Conservation (phyloP, 2,797 vertebrate species). For the Cottoperca gobio region DNA sequence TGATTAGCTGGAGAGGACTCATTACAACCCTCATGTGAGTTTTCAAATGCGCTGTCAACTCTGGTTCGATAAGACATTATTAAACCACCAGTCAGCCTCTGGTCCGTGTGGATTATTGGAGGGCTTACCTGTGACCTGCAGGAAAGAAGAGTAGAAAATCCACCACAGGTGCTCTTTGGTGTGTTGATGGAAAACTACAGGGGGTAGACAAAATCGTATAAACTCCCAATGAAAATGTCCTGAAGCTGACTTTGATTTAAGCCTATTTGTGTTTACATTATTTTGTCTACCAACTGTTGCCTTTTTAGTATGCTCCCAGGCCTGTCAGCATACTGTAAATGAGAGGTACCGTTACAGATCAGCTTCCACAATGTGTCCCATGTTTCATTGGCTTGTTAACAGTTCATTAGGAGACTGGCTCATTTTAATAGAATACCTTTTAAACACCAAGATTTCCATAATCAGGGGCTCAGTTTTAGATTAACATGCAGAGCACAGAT, state of each 20-base stretch:
- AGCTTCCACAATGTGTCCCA: not conserved
- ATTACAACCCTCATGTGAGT: conserved; percentile 9
- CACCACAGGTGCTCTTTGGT: conserved; percentile 1
- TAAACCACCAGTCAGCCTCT: conserved; percentile 18
- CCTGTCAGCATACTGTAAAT: not conserved
- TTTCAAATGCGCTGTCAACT: not conserved
- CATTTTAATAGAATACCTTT: conserved; percentile 24
- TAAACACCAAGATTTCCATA: conserved; percentile 32
- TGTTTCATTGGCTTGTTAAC: conserved; percentile 10
- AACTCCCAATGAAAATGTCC: not conserved
- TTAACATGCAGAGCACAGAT: conserved; percentile 30
- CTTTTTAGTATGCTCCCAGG: not conserved
- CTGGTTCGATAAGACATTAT: conserved; percentile 24
- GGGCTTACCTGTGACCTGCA: conserved; percentile 18
- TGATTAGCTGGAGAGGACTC: conserved; percentile 7
- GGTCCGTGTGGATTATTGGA: conserved; percentile 10
- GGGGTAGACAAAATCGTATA: conserved; percentile 4
- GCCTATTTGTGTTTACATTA: not conserved
- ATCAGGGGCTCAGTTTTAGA: conserved; percentile 12
- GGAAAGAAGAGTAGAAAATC: conserved; percentile 4
- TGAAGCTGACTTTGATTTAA: not conserved
- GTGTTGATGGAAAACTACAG: conserved; percentile 27
- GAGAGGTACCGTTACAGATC: not conserved
- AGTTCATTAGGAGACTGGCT: conserved; percentile 15
- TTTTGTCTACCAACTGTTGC: not conserved